phyloP scores from a whole-genome alignment of 2,888 invertebrate genomes.

The Rambutsinella grinnellia region DNA sequence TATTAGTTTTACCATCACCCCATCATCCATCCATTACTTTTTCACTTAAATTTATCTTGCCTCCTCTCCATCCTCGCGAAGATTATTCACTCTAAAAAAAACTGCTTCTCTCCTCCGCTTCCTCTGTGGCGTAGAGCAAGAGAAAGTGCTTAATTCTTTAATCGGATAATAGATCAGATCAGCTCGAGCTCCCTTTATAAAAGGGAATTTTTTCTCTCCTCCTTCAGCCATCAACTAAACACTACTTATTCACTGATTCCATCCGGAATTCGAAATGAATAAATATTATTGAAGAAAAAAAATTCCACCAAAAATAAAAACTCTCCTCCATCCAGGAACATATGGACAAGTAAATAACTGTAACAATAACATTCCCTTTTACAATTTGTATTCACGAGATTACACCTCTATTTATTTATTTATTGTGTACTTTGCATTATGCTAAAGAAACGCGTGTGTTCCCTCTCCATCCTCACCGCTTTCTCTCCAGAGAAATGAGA shows the following conservation, averaged over 20 bases:
- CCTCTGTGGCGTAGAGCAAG: not conserved
- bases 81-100: slow-evolving; percentile 33
- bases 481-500: slow-evolving; percentile 22
- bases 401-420: slow-evolving; percentile 20
- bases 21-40: slow-evolving; percentile 46
- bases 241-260: too few species aligned
- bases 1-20: slow-evolving; percentile 43
- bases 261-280: not conserved
- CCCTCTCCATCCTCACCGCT: not conserved
- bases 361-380: slow-evolving; percentile 9
- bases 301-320: too few species aligned
- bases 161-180: slow-evolving; percentile 38
- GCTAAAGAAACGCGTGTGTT: not conserved
- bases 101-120: slow-evolving; percentile 2
- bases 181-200: too few species aligned
- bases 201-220: slow-evolving; percentile 9
- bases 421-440: slow-evolving; percentile 17
- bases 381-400: slow-evolving; percentile 31
- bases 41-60: slow-evolving; percentile 46
- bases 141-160: slow-evolving; percentile 41
- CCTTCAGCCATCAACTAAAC: too few species aligned
- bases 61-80: slow-evolving; percentile 16
- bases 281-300: too few species aligned
- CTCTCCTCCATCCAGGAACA: too few species aligned
- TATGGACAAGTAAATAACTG: too few species aligned